A percentile compares a stretch with the other conserved stretches of the same genome.
Conservation (phyloP, 2,113 vertebrate genomes). For the Azemiops feae region DNA sequence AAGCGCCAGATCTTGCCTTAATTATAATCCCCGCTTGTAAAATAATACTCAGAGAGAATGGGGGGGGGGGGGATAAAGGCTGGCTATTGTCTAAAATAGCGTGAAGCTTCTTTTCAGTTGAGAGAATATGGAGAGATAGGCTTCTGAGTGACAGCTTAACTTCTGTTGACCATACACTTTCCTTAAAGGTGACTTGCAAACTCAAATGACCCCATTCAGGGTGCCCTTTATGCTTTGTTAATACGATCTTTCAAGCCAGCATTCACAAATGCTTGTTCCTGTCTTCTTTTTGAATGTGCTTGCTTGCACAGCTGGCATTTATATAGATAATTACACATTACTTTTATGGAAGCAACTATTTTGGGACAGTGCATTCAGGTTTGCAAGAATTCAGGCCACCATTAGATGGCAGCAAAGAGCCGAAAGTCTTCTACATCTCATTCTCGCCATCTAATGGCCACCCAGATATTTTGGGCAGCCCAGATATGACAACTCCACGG, state of each 20-base stretch:
- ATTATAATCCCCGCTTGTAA: conserved; percentile 61
- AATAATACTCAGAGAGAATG: conserved; percentile 54
- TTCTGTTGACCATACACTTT: conserved; percentile 2
- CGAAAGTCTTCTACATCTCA: neutral
- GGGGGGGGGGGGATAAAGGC: neutral
- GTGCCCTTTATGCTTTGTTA: conserved; percentile 29
- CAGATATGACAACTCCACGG: neutral
- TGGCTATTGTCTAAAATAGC: conserved; percentile 35
- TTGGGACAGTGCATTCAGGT: neutral
- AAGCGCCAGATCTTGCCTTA: conserved; percentile 57
- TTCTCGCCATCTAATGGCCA: neutral
- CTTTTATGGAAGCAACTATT: neutral
- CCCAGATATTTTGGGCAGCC: neutral
- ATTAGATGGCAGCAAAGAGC: neutral
- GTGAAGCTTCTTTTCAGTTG: neutral
- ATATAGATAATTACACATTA: neutral
- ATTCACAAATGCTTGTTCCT: conserved; percentile 24
- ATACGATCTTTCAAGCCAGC: conserved; percentile 47
- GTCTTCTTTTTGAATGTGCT: conserved; percentile 35
- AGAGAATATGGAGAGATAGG: conserved; percentile 13
- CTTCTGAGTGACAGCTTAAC: conserved; percentile 14
- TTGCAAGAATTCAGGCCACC: neutral
- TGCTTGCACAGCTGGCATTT: conserved; percentile 10
- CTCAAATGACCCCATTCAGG: neutral
- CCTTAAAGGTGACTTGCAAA: neutral